Conservation (phyloP, 2,113 vertebrate species). For the Bagarius yarrelli region DNA sequence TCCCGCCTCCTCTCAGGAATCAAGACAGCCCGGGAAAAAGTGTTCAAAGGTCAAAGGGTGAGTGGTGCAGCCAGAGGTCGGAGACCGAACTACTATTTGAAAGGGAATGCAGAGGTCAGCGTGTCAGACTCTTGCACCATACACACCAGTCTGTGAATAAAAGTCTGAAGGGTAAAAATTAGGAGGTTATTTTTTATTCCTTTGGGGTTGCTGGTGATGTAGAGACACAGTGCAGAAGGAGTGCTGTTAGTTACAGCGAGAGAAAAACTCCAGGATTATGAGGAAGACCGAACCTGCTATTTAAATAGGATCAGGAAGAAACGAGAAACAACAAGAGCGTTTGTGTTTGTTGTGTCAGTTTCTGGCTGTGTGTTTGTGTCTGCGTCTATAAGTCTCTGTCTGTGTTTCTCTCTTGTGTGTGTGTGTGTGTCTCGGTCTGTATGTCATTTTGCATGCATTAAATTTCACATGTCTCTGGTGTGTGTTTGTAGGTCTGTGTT, state of each 20-base stretch:
- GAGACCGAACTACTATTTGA: neutral
- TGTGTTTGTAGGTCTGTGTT: neutral
- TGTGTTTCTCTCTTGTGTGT: no score
- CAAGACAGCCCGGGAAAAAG: slow-evolving; percentile 92
- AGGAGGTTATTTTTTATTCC: neutral
- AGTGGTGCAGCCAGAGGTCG: slow-evolving; percentile 55
- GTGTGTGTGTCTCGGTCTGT: no score
- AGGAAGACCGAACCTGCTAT: neutral
- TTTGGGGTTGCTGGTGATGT: no score
- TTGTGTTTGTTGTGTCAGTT: no score
- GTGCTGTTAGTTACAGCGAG: neutral
- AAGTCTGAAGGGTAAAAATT: no score
- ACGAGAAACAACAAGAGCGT: no score
- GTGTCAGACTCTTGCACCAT: neutral
- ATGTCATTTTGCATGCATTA: no score
- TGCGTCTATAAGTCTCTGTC: no score
- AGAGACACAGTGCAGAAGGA: neutral
- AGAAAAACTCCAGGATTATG: no score
- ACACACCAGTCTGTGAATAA: no score
- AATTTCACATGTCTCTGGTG: no score
- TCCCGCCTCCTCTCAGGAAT: slow-evolving; percentile 89
- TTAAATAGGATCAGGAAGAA: neutral
- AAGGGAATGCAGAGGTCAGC: neutral
- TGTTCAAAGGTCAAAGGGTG: slow-evolving; percentile 97
- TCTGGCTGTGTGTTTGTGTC: no score